Conservation (phyloP, 2,888 invertebrate species). For the Agonopterix subpropinquella region DNA sequence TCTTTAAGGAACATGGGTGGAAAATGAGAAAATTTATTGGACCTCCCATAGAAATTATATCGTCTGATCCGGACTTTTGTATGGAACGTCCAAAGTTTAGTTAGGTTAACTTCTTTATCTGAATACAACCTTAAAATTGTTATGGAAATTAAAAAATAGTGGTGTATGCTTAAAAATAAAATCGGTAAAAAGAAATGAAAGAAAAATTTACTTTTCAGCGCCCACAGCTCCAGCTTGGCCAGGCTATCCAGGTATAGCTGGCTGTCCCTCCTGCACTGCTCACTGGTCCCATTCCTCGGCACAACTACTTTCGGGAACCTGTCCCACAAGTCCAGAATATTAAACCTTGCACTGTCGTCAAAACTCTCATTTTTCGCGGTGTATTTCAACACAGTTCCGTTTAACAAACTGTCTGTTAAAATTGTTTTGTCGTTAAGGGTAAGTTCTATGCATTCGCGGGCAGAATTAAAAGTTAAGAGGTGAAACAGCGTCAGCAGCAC, state of each 20-base stretch:
- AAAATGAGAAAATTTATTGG: too few relatives aligned
- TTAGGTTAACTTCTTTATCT: background rate
- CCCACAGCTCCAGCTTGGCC: slow-evolving; percentile 65
- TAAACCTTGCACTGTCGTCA: slow-evolving; percentile 37
- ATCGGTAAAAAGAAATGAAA: background rate
- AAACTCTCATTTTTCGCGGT: slow-evolving; percentile 41
- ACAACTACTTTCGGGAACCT: slow-evolving; percentile 60
- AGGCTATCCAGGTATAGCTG: slow-evolving; percentile 51
- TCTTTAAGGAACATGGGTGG: too few relatives aligned
- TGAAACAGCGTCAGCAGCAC: slow-evolving; percentile 37
- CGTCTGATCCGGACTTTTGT: too few relatives aligned
- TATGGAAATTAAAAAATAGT: background rate
- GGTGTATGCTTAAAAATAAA: background rate
- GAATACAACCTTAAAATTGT: background rate
- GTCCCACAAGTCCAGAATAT: slow-evolving; percentile 55
- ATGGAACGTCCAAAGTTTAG: too few relatives aligned
- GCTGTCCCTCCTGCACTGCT: slow-evolving; percentile 61
- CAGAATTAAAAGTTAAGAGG: slow-evolving; percentile 28
- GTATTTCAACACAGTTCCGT: slow-evolving; percentile 48
- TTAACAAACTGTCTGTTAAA: slow-evolving; percentile 43
- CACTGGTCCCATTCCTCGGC: slow-evolving; percentile 61
- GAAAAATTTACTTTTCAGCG: slow-evolving; percentile 69
- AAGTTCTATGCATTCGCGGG: slow-evolving; percentile 63
- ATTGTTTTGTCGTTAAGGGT: slow-evolving; percentile 47
- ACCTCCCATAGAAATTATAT: too few relatives aligned